A percentile compares a stretch with the other conserved stretches of the same genome.
Conservation (phyloP, 2,113 vertebrate species). For the Anhinga anhinga region DNA sequence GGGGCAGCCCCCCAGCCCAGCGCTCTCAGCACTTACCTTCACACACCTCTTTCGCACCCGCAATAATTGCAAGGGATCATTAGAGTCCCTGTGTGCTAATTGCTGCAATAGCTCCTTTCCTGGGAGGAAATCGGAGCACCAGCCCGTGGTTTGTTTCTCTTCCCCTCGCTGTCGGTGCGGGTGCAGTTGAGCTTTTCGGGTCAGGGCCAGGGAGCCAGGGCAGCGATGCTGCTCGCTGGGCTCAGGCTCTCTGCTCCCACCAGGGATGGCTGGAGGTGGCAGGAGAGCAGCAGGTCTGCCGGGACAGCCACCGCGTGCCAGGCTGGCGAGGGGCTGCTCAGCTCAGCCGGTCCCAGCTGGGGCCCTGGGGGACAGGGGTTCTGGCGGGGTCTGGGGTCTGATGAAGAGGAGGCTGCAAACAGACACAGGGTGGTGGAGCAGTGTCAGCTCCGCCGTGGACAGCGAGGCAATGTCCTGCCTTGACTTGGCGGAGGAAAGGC, state of each 20-base stretch:
- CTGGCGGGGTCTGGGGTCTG: not conserved
- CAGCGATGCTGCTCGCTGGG: not conserved
- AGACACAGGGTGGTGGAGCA: accelerated
- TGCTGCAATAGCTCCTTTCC: not conserved
- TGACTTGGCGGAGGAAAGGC: not conserved
- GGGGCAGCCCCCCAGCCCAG: not conserved
- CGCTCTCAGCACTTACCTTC: not conserved
- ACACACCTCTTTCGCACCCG: not conserved
- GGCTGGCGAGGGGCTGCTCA: not conserved
- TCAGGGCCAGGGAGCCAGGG: not conserved
- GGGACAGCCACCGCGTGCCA: not conserved
- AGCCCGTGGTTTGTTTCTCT: not conserved
- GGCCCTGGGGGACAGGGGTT: not conserved
- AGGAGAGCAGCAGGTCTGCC: not conserved
- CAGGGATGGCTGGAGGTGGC: not conserved
- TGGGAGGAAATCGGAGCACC: not conserved
- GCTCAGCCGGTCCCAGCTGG: not conserved
- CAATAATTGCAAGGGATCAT: not conserved
- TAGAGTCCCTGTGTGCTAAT: not conserved
- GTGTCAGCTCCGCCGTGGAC: not conserved
- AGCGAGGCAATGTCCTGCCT: not conserved
- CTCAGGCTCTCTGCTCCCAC: not conserved
- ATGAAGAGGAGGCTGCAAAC: not conserved
- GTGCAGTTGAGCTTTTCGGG: not conserved
- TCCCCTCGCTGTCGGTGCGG: accelerated